Evolutionary conservation across 2,888 invertebrate species (phyloP).

Genomic region (Cryptocephalus primarius): DNA sequence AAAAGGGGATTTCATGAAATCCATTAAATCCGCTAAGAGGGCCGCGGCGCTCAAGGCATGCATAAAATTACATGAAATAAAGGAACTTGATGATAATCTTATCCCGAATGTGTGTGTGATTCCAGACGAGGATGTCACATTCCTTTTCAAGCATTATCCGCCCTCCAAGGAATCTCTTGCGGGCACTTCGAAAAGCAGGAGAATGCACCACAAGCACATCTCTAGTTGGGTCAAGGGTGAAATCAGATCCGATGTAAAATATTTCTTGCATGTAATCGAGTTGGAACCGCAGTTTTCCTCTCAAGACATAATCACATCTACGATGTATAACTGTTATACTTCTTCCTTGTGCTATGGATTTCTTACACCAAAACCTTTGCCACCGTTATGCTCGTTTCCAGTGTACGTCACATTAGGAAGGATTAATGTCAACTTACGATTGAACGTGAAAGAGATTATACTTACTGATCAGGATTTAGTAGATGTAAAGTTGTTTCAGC

Average conservation of each 20-base stretch:
- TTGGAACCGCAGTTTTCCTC: conserved; percentile 32
- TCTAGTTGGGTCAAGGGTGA: conserved; percentile 28
- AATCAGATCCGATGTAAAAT: conserved; percentile 26
- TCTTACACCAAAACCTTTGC: conserved; percentile 48
- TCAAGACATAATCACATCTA: conserved; percentile 1
- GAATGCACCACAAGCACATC: conserved; percentile 14
- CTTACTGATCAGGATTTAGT: conserved; percentile 42
- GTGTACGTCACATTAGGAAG: conserved; percentile 60
- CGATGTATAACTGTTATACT: conserved; percentile 44
- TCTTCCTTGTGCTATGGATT: conserved; percentile 50
- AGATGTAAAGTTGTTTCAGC: conserved; percentile 53
- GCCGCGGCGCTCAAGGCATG: conserved; percentile 74
- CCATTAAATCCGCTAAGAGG: conserved; percentile 58
- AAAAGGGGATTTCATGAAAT: conserved; percentile 49
- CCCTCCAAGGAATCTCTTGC: conserved; percentile 25
- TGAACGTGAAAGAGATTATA: conserved; percentile 39
- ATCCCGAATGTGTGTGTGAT: conserved; percentile 44
- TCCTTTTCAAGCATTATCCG: conserved; percentile 58
- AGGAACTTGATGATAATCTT: conserved; percentile 63
- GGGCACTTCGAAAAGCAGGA: conserved; percentile 22
- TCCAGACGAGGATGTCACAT: conserved; percentile 37
- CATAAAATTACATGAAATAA: conserved; percentile 52
- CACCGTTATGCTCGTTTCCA: conserved; percentile 57
- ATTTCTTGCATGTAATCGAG: conserved; percentile 48
- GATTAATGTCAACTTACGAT: conserved; percentile 40